Base-by-base conservation (phyloP, 2,888 invertebrate species). In the Drosophila lutescens region DNA sequence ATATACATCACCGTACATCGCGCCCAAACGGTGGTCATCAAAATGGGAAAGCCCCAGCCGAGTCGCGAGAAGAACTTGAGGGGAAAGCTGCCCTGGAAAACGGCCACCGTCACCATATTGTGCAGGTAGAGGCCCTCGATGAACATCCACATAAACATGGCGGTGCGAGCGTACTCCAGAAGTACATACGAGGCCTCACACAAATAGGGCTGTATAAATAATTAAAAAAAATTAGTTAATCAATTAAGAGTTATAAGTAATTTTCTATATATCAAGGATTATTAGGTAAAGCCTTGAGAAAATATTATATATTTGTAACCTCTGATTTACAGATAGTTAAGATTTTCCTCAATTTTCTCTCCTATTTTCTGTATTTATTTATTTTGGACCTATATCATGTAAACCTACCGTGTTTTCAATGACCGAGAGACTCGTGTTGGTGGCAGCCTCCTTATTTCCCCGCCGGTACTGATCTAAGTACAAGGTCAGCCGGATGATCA, bases 71-170 rank as follows among this genome's bases (percentile, higher is more conserved):
- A 95, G 65, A 94, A 93, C 2, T 93, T 93, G 69, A 94, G 94
- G 0, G 93, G 92, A 41, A 93, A 91, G 0, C 89, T 88, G 66
- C 95, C 95, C 89, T 95, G 94, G 81, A 96, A 94, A 0, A 95
- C 94, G 7, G 95, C 95, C 0, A 95, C 95, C 59, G 97, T 96
- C 41, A 98, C 95, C 91, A 97, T 95, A 74, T 95, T 96, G 91
- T 98, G 96, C 26, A 99, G 93, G 89, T 97, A 97, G 13, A 98
- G 93, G 0, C 98, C 98, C 91, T 99, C 98, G 57, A 98, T 96
- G 86, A 98, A 96, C 98, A 98, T 98, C 98, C 99, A 99, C 94
- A 96, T 96, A 89, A 98, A 98, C 95, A 97, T 97, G 1, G 97
- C 96, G 0, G 97, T 96, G 74, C 96, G 95, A 0, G 96, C 95